Percentiles rank a stretch among this genome's conserved stretches.
phyloP scores from a whole-genome alignment of 2,113 vertebrate genomes.

The Aplodontia rufa region DNA sequence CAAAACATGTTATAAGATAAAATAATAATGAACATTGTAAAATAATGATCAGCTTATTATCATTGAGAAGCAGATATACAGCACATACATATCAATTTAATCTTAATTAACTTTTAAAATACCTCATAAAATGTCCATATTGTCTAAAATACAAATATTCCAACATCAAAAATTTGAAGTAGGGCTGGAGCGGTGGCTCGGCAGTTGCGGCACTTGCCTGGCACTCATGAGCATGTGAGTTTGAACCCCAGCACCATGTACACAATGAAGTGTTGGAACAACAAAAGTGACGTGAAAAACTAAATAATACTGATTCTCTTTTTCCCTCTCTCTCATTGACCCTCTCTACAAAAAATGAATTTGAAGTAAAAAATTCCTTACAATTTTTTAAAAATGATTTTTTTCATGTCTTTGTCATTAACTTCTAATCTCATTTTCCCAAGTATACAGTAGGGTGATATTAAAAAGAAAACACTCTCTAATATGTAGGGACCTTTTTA shows the following conservation, averaged over 20 bases:
- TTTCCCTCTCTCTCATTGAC: too few relatives aligned
- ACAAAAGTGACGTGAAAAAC: too few relatives aligned
- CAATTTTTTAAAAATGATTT: neutral
- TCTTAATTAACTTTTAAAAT: neutral
- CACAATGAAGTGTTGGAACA: too few relatives aligned
- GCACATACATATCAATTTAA: neutral
- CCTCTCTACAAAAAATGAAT: too few relatives aligned
- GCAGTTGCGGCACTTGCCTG: too few relatives aligned
- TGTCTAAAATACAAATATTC: neutral
- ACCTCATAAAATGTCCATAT: neutral
- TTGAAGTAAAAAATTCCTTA: neutral
- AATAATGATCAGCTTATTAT: neutral
- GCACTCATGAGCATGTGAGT: too few relatives aligned
- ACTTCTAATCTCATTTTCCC: neutral
- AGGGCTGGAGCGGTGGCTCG: too few relatives aligned
- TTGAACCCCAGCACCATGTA: too few relatives aligned
- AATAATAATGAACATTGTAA: too few relatives aligned
- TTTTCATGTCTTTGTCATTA: neutral
- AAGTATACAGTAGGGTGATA: neutral
- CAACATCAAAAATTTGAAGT: neutral
- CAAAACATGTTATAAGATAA: neutral
- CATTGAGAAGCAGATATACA: neutral
- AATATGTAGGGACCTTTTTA: neutral
- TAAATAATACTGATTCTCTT: too few relatives aligned
- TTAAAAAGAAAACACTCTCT: neutral